Evolutionary conservation across 92 coral and sea anemone genomes (phyloP).

Genomic region (Nematostella vectensis): DNA sequence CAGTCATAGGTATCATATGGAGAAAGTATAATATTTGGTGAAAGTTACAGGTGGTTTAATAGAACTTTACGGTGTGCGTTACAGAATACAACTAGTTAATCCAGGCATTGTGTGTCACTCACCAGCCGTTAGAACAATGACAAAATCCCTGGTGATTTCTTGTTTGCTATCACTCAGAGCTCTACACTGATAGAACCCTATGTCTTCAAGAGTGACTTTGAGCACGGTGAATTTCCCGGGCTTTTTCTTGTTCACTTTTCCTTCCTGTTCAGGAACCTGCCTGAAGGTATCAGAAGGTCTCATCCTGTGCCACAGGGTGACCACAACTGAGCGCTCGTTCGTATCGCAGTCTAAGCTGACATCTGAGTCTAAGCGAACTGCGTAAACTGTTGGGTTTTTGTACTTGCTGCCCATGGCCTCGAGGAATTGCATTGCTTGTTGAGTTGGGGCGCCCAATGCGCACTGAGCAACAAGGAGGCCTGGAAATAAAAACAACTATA

Average conservation of each 20-base stretch:
- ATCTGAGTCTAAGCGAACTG: constrained; percentile 2
- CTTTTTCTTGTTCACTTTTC: neutral
- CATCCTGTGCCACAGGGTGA: constrained; percentile 15
- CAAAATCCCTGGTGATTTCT: constrained; percentile 1
- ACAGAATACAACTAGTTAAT: too few relatives aligned
- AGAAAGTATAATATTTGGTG: too few relatives aligned
- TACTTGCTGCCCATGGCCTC: neutral
- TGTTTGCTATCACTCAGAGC: constrained; percentile 3
- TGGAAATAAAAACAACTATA: neutral
- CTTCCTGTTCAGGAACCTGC: neutral
- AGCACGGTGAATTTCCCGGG: constrained; percentile 1
- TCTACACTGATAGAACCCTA: constrained; percentile 10
- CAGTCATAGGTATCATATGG: too few relatives aligned
- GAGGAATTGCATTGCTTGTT: neutral
- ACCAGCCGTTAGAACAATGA: neutral
- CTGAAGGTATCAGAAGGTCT: neutral
- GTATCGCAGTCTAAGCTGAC: constrained; percentile 14
- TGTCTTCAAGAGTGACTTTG: constrained; percentile 6
- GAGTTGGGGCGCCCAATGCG: neutral
- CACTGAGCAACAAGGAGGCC: neutral
- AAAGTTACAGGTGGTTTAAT: too few relatives aligned
- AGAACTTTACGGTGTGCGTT: neutral
- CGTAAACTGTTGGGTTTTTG: neutral
- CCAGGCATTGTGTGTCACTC: neutral
- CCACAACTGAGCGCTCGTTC: constrained; percentile 4